phyloP scores from a whole-genome alignment of 2,113 vertebrate genomes.

The Capreolus pygargus region DNA sequence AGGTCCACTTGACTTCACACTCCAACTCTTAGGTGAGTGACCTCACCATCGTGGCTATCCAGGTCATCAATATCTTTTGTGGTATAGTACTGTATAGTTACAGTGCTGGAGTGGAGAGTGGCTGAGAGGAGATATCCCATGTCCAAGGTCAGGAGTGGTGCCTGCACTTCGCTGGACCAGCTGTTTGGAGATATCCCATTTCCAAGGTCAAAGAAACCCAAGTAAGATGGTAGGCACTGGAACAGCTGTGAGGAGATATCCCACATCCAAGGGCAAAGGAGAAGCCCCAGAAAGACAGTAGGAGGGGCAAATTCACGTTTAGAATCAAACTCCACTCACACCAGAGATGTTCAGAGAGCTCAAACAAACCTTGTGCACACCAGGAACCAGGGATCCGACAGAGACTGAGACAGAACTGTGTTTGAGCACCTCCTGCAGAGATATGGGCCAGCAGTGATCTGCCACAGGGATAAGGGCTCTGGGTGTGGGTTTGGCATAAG shows the following conservation, averaged over 20 bases:
- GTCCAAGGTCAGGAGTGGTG: too few species aligned
- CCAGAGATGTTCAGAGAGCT: neutral
- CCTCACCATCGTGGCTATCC: neutral
- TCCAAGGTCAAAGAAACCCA: neutral
- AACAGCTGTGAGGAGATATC: neutral
- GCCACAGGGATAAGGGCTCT: neutral
- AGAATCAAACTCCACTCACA: neutral
- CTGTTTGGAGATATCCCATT: neutral
- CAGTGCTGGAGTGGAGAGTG: fast-evolving
- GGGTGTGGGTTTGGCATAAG: neutral
- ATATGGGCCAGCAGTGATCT: neutral
- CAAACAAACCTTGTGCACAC: neutral
- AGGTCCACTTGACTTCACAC: neutral
- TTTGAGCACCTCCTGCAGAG: neutral
- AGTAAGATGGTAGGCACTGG: neutral
- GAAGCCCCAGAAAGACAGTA: neutral
- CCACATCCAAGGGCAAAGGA: neutral
- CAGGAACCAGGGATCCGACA: neutral
- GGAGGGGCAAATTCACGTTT: neutral
- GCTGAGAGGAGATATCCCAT: neutral
- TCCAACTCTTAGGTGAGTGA: neutral
- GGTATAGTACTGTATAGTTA: neutral
- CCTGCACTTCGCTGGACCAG: too few species aligned
- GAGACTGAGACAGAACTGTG: neutral
- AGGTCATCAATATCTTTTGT: neutral